Evolutionary conservation across 2,797 vertebrate species (phyloP).

Genomic region (Clarias fuscus): DNA sequence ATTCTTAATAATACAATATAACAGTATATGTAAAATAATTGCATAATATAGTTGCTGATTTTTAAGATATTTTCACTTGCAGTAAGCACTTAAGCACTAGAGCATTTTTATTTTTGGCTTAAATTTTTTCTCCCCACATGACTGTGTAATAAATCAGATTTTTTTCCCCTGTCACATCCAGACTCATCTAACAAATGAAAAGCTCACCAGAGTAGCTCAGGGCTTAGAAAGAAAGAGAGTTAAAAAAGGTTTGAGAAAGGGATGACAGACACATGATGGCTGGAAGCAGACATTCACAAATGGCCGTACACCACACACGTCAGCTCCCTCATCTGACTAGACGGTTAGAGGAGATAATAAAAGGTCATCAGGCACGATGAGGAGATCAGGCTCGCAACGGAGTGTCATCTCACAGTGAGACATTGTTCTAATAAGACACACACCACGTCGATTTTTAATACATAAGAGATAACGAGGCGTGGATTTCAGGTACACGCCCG

Average conservation of each 20-base stretch:
- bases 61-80: neutral
- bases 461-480: neutral
- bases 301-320: neutral
- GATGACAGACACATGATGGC: constrained; percentile 46
- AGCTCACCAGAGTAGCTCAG: constrained; percentile 14
- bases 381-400: constrained; percentile 27
- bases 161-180: neutral
- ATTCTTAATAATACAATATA: neutral
- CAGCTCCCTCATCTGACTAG: constrained; percentile 48
- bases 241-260: constrained; percentile 27
- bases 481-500: neutral
- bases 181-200: neutral
- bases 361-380: constrained; percentile 35
- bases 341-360: constrained; percentile 14
- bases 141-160: neutral
- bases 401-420: constrained; percentile 31
- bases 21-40: neutral
- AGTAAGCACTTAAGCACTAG: neutral
- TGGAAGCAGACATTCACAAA: constrained; percentile 39
- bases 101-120: neutral
- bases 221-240: neutral
- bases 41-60: neutral
- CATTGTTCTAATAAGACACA: constrained; percentile 35
- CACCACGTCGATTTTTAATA: neutral
- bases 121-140: neutral